A percentile compares a stretch with the other conserved stretches of the same genome.
Conservation (phyloP, 2,888 invertebrate species). For the Eudemis profundana region DNA sequence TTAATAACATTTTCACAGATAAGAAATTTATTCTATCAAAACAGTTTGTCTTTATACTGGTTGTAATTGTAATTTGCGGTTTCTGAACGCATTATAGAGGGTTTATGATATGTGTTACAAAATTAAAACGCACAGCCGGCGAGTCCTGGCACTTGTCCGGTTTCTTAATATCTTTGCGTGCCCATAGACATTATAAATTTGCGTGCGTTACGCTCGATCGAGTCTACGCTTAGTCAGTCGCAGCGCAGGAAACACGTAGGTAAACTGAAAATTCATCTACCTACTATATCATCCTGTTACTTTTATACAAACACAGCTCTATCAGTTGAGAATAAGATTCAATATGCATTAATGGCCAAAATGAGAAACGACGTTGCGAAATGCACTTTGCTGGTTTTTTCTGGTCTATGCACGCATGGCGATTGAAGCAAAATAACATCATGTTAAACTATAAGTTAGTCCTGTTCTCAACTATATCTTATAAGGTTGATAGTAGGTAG, state of each 20-base stretch:
- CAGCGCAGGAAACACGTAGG: constrained; percentile 32
- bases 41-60: too few species aligned
- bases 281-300: background rate
- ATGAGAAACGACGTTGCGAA: background rate
- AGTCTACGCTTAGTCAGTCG: constrained; percentile 59
- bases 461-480: background rate
- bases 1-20: too few species aligned
- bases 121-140: background rate
- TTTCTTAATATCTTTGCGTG: constrained; percentile 31
- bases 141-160: background rate
- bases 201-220: constrained; percentile 46
- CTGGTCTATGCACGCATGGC: background rate
- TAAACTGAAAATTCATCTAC: constrained; percentile 3
- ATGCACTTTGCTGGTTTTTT: background rate
- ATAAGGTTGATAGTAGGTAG: background rate
- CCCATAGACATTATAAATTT: constrained; percentile 15
- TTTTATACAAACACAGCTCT: background rate
- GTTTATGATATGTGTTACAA: too few species aligned
- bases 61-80: too few species aligned
- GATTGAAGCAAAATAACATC: background rate
- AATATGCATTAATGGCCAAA: background rate
- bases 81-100: too few species aligned
- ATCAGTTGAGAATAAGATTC: background rate
- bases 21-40: too few species aligned
- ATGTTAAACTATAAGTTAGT: background rate